Evolutionary conservation across 2,797 vertebrate species (phyloP).

Genomic region (Chrosomus eos): DNA sequence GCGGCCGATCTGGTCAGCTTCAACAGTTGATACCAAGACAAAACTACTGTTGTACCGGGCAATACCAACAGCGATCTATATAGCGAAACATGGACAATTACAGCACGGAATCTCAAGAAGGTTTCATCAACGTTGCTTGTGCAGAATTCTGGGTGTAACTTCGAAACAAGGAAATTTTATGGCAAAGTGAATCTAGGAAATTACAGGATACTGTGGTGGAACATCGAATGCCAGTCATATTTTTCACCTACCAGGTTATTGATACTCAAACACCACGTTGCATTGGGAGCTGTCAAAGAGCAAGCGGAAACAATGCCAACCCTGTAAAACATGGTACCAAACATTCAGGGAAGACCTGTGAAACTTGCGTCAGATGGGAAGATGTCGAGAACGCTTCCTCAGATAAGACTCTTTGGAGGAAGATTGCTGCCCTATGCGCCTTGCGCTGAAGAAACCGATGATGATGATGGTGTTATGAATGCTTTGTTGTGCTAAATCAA

Average conservation of each 20-base stretch:
- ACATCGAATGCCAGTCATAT: neutral
- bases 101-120: neutral
- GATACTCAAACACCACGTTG: neutral
- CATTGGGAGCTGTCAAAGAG: neutral
- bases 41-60: neutral
- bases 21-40: neutral
- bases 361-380: neutral
- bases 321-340: neutral
- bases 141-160: neutral
- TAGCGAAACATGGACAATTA: neutral
- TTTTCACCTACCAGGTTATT: neutral
- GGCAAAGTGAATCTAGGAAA: neutral
- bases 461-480: constrained; percentile 36
- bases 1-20: neutral
- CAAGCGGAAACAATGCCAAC: neutral
- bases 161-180: no score
- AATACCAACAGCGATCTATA: neutral
- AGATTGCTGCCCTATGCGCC: neutral
- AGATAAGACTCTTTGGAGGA: neutral
- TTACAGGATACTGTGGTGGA: neutral
- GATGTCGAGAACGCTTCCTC: neutral
- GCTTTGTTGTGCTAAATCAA: constrained; percentile 52
- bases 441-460: neutral
- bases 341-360: neutral
- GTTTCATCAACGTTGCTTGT: neutral